phyloP scores from a whole-genome alignment of 1,140 invertebrate genomes.

The Apis laboriosa region DNA sequence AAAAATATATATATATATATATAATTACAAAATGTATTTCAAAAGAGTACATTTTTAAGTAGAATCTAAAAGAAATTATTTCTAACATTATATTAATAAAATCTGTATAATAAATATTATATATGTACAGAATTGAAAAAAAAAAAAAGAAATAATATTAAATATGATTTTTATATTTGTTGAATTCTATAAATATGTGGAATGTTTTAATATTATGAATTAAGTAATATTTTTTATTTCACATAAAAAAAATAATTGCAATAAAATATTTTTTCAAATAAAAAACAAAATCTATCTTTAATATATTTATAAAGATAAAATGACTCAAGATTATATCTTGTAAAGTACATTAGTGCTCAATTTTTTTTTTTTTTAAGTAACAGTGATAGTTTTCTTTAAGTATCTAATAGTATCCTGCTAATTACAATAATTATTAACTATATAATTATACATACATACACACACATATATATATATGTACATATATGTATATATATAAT shows the following conservation, averaged over 20 bases:
- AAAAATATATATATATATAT: neutral
- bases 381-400: slow-evolving; percentile 12
- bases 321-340: neutral
- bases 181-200: slow-evolving; percentile 26
- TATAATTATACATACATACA: slow-evolving; percentile 14
- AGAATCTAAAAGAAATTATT: slow-evolving; percentile 22
- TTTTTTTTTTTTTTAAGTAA: slow-evolving; percentile 25
- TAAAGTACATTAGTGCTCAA: slow-evolving; percentile 39
- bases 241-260: slow-evolving; percentile 1
- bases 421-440: slow-evolving; percentile 25
- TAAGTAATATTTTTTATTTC: slow-evolving; percentile 16
- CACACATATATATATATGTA: neutral
- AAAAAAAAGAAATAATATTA: slow-evolving; percentile 21
- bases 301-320: slow-evolving; percentile 16
- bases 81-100: slow-evolving; percentile 24
- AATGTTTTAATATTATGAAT: slow-evolving; percentile 20
- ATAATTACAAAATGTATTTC: slow-evolving; percentile 23
- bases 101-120: slow-evolving; percentile 43
- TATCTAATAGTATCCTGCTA: slow-evolving; percentile 25
- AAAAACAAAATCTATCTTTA: slow-evolving; percentile 22
- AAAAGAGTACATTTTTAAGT: slow-evolving; percentile 37
- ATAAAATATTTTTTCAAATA: slow-evolving; percentile 23
- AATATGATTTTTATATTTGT: slow-evolving; percentile 28
- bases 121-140: slow-evolving; percentile 38
- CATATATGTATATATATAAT: too few species aligned